These are phyloP conservation scores for Pseudochaenichthys georgianus DNA, from an alignment of 2,797 vertebrate genomes.

Conservation along the genomic window DNA sequence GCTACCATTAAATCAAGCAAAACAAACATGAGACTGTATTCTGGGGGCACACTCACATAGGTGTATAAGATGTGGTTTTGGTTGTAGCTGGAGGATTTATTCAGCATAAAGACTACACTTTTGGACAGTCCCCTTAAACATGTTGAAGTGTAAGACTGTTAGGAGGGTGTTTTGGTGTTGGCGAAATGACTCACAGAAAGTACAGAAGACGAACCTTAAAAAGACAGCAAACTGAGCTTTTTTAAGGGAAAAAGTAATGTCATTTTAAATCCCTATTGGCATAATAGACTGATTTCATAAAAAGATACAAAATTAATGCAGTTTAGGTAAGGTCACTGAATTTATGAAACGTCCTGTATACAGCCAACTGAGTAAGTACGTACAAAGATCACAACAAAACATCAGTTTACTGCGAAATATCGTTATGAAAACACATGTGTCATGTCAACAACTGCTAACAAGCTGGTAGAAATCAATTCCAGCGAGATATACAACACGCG, in stretches of 20 bases:
- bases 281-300: neutral
- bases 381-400: neutral
- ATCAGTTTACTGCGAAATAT: neutral
- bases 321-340: neutral
- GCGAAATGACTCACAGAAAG: conserved; percentile 8
- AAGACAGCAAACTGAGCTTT: neutral
- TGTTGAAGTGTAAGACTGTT: neutral
- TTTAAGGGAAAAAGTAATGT: neutral
- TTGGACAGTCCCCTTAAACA: conserved; percentile 12
- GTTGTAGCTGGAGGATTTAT: conserved; percentile 8
- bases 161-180: conserved; percentile 6
- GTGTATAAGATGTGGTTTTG: neutral
- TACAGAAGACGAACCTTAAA: neutral
- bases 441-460: conserved; percentile 10
- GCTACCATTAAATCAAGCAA: conserved; percentile 1
- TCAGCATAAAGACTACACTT: neutral
- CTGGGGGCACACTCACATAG: neutral
- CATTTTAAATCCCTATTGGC: neutral
- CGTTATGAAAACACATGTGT: neutral
- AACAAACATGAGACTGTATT: neutral
- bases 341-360: neutral
- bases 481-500: neutral
- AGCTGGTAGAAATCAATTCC: neutral
- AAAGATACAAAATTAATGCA: neutral
- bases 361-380: neutral